These are phyloP conservation scores for Diarsia mendica DNA, from an alignment of 2,888 invertebrate species.

Conservation along the genomic window DNA sequence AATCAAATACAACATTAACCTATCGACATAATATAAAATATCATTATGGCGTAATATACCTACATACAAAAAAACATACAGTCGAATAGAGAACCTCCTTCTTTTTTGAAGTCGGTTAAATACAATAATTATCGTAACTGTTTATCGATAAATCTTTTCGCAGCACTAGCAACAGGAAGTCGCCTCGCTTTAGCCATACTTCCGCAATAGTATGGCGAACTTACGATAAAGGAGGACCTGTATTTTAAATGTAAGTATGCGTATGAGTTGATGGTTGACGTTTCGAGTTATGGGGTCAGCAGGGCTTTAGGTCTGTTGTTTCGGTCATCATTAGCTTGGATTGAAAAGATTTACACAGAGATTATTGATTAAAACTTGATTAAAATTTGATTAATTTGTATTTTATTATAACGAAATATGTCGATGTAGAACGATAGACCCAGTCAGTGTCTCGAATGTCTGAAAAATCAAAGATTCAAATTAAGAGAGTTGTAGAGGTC, in stretches of 20 bases:
- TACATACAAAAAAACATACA: too few relatives aligned
- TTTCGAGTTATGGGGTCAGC: conserved; percentile 18
- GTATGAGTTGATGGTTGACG: conserved; percentile 34
- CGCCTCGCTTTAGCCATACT: conserved; percentile 44
- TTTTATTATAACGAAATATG: too few relatives aligned
- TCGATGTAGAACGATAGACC: too few relatives aligned
- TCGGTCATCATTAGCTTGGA: background rate
- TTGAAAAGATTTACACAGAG: too few relatives aligned
- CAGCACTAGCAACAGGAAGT: conserved; percentile 54
- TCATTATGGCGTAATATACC: too few relatives aligned
- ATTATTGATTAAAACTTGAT: too few relatives aligned
- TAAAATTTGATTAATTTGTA: too few relatives aligned
- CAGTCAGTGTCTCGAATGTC: too few relatives aligned
- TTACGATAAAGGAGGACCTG: conserved; percentile 45
- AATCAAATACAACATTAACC: conserved; percentile 1
- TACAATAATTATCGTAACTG: conserved; percentile 2
- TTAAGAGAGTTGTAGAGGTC: too few relatives aligned
- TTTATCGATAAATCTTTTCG: conserved; percentile 51
- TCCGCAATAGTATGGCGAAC: conserved; percentile 45
- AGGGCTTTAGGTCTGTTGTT: conserved; percentile 3
- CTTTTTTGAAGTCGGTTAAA: background rate
- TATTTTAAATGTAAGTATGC: conserved; percentile 43
- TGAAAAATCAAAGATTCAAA: too few relatives aligned
- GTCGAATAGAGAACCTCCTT: too few relatives aligned
- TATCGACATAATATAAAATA: conserved; percentile 11